A percentile compares a stretch with the other conserved stretches of the same genome.
Evolutionary conservation across 2,797 vertebrate species (phyloP).

Genomic region (Yasuhikotakia modesta): DNA sequence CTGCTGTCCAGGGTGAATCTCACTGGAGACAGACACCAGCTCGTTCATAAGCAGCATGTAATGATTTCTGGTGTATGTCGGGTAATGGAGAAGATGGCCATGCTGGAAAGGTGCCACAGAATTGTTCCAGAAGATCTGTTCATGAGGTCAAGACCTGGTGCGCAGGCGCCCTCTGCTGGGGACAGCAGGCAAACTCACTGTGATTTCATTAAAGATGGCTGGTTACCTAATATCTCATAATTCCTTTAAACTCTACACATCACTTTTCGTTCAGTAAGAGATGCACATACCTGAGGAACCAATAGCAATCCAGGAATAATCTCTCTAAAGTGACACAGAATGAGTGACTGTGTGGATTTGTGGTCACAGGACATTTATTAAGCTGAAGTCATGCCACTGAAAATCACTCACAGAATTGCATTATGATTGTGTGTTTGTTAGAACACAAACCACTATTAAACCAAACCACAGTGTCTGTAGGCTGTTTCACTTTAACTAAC

Average conservation of each 20-base stretch:
- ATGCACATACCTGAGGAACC: too few relatives aligned
- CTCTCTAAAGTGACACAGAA: neutral
- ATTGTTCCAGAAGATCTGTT: neutral
- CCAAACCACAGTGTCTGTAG: neutral
- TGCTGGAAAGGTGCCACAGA: neutral
- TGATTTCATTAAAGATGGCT: too few relatives aligned
- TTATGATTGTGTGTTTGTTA: neutral
- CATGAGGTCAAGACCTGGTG: neutral
- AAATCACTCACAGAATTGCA: too few relatives aligned
- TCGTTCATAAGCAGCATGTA: neutral
- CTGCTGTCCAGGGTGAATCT: too few relatives aligned
- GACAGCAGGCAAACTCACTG: slow-evolving; percentile 1
- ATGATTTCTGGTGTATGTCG: neutral
- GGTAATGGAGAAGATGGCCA: too few relatives aligned
- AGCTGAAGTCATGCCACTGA: neutral
- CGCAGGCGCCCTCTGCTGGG: slow-evolving; percentile 21
- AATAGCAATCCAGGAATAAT: too few relatives aligned
- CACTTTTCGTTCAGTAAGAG: too few relatives aligned
- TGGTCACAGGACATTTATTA: slow-evolving; percentile 23
- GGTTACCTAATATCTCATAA: too few relatives aligned
- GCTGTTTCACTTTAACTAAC: neutral
- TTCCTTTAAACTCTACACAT: too few relatives aligned
- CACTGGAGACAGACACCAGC: neutral
- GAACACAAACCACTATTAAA: neutral
- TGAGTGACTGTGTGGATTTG: neutral